Evolutionary conservation across 2,113 vertebrate genomes (phyloP).

Genomic region (Calidris pygmaea): DNA sequence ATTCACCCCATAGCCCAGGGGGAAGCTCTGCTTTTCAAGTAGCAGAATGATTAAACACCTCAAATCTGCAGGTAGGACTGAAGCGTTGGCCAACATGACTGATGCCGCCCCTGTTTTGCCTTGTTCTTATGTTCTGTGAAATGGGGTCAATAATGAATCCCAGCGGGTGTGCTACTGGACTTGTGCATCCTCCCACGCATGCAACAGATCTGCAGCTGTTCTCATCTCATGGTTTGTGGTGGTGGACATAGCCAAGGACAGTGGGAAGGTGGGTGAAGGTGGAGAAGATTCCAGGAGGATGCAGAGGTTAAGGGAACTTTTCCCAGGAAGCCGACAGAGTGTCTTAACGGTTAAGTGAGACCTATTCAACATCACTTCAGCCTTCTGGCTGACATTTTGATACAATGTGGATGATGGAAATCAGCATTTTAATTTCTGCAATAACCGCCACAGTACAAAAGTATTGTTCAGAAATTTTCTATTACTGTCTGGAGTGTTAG

Average conservation of each 20-base stretch:
- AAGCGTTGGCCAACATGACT: not conserved
- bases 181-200: not conserved
- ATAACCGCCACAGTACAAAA: not conserved
- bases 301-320: not conserved
- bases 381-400: conserved; percentile 13
- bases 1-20: not conserved
- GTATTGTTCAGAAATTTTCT: conserved; percentile 7
- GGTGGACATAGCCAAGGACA: not conserved
- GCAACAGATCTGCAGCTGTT: not conserved
- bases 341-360: not conserved
- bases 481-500: conserved; percentile 6
- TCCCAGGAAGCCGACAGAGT: not conserved
- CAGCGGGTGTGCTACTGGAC: not conserved
- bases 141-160: not conserved
- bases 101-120: not conserved
- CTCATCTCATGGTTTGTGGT: not conserved
- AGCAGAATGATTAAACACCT: not conserved
- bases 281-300: not conserved
- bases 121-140: not conserved
- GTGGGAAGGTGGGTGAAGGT: not conserved
- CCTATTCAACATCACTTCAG: not conserved
- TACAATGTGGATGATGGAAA: not conserved
- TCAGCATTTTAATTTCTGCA: conserved; percentile 23
- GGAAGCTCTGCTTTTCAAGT: not conserved
- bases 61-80: not conserved